Percentiles rank a stretch among this genome's conserved stretches.
phyloP scores from a whole-genome alignment of 2,888 invertebrate species.

The Teleogryllus oceanicus region DNA sequence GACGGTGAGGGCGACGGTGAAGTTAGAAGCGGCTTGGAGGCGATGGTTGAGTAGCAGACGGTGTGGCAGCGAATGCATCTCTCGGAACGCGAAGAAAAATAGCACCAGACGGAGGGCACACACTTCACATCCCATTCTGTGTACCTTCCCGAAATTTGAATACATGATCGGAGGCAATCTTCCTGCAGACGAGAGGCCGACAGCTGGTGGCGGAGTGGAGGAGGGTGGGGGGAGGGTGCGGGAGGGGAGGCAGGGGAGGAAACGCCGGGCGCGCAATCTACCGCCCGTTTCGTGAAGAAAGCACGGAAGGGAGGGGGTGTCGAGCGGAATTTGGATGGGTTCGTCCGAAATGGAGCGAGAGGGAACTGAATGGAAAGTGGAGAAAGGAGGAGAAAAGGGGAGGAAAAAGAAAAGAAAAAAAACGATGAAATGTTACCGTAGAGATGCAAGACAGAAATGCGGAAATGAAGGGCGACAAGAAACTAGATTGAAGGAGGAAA shows the following conservation, averaged over 20 bases:
- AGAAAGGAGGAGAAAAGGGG: neutral
- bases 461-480: too few species aligned
- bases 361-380: neutral
- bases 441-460: too few species aligned
- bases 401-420: neutral
- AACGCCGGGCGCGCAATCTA: neutral
- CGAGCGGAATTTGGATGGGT: neutral
- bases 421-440: neutral
- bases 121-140: slow-evolving; percentile 2
- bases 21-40: too few species aligned
- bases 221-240: neutral
- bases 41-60: neutral
- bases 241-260: neutral
- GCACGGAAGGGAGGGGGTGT: neutral
- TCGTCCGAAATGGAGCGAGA: neutral
- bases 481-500: too few species aligned
- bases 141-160: slow-evolving; percentile 10
- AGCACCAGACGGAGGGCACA: neutral
- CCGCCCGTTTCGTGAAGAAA: neutral
- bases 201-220: neutral
- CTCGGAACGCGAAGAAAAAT: slow-evolving; percentile 2
- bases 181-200: neutral
- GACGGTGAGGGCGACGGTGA: too few species aligned
- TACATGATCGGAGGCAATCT: slow-evolving; percentile 18
- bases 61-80: neutral